Conservation (phyloP, 2,888 invertebrate genomes). For the Drosophila tanythrix region DNA sequence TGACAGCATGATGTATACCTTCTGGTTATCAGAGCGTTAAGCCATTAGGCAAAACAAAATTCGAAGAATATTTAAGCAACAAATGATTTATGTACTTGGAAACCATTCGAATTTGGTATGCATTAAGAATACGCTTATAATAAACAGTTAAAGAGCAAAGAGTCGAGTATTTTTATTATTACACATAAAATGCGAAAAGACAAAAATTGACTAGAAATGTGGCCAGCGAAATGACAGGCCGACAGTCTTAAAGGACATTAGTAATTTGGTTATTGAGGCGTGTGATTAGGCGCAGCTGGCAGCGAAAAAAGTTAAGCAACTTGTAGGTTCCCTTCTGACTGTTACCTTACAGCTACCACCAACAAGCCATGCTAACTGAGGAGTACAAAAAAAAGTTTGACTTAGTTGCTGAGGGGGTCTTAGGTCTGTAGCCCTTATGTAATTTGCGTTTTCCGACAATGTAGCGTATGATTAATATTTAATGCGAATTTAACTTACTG, state of each 20-base stretch:
- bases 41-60: not conserved
- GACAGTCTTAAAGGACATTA: conserved; percentile 24
- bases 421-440: not conserved
- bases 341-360: not conserved
- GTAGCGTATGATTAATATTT: conserved; percentile 36
- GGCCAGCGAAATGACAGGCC: conserved; percentile 15
- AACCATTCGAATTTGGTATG: too few relatives aligned
- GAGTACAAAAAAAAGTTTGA: not conserved
- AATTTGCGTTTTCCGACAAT: not conserved
- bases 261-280: conserved; percentile 60
- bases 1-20: conserved; percentile 1
- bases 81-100: not conserved
- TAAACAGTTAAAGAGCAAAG: conserved; percentile 21
- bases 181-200: conserved; percentile 23
- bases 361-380: not conserved
- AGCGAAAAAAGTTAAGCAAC: conserved; percentile 24
- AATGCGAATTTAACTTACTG: conserved; percentile 13
- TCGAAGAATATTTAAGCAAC: not conserved
- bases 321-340: not conserved
- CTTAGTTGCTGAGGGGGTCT: not conserved
- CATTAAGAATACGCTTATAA: not conserved
- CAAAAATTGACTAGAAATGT: conserved; percentile 7
- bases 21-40: not conserved
- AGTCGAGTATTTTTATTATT: conserved; percentile 41
- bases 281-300: conserved; percentile 59